These are phyloP conservation scores for Agelas oroides DNA, from an alignment of 37 sponge, comb jelly and placozoan genomes.

Conservation along the genomic window DNA sequence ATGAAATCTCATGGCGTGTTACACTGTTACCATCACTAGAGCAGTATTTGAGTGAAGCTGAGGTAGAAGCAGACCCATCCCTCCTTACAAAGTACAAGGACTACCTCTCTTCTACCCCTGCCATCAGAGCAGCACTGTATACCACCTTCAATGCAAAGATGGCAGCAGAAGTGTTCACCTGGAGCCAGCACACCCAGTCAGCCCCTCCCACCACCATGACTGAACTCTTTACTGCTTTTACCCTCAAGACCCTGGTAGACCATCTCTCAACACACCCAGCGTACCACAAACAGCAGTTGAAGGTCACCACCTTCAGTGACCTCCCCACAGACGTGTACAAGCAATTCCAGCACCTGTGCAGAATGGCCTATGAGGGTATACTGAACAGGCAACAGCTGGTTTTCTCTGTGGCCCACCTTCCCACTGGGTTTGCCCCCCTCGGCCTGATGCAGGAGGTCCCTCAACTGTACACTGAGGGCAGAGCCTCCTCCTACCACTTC, in stretches of 20 bases:
- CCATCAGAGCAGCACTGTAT: slow-evolving; percentile 20
- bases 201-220: slow-evolving; percentile 28
- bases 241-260: background rate
- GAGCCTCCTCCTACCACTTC: slow-evolving; percentile 10
- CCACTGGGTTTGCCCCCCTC: background rate
- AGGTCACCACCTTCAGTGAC: background rate
- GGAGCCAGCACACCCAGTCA: background rate
- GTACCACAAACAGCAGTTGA: background rate
- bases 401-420: background rate
- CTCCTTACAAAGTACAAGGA: background rate
- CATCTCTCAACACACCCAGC: background rate
- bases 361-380: slow-evolving; percentile 2
- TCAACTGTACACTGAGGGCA: background rate
- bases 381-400: background rate
- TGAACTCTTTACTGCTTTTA: slow-evolving; percentile 14
- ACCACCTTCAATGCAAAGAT: slow-evolving; percentile 30
- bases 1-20: background rate
- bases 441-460: slow-evolving; percentile 3
- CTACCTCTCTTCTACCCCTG: slow-evolving; percentile 18
- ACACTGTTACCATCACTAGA: slow-evolving; percentile 13
- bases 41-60: background rate
- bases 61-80: background rate
- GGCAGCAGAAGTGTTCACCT: background rate
- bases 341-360: background rate
- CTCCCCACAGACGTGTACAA: background rate